Conservation (phyloP, 2,113 vertebrate species). For the Nesoenas mayeri region DNA sequence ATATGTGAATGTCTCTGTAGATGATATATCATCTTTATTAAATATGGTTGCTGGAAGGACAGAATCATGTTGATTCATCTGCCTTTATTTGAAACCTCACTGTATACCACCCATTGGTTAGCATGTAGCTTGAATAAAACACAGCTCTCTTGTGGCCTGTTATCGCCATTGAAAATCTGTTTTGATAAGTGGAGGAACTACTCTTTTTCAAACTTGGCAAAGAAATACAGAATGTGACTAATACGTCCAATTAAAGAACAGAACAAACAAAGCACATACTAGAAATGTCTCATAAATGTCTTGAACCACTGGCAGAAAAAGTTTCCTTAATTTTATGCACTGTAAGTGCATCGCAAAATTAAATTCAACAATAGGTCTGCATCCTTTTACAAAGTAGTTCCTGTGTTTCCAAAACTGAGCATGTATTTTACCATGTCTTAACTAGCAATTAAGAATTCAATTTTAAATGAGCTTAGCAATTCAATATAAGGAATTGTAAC, state of each 20-base stretch:
- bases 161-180: background rate
- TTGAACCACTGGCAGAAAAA: background rate
- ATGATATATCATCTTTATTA: background rate
- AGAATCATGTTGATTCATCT: background rate
- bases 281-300: background rate
- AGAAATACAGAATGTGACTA: background rate
- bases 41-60: slow-evolving; percentile 1
- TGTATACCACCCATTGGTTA: background rate
- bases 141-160: background rate
- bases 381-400: background rate
- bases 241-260: background rate
- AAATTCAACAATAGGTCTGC: background rate
- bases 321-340: background rate
- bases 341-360: background rate
- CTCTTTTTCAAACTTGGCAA: background rate
- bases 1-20: background rate
- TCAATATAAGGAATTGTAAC: background rate
- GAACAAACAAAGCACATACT: background rate
- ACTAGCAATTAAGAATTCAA: background rate
- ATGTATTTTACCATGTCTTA: background rate
- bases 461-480: background rate
- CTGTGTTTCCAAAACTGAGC: background rate
- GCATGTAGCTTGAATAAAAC: background rate
- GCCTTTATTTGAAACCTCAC: background rate
- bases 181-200: background rate